Evolutionary conservation across 2,888 invertebrate genomes (phyloP).

Genomic region (Spilosoma lubricipeda): DNA sequence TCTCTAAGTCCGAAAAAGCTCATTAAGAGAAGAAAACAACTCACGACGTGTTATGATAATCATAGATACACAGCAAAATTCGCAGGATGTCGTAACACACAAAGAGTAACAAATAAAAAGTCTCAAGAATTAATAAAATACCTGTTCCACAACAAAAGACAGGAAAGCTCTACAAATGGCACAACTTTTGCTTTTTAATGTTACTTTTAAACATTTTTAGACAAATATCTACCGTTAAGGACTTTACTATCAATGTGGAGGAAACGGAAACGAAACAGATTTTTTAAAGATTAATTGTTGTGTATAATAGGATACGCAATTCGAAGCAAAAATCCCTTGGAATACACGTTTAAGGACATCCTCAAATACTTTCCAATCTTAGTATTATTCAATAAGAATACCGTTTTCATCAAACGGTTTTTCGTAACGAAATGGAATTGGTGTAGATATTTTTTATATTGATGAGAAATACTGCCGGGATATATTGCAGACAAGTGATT

Average conservation of each 20-base stretch:
- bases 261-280: slow-evolving; percentile 73
- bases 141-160: slow-evolving; percentile 41
- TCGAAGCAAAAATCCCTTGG: neutral
- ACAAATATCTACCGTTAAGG: slow-evolving; percentile 55
- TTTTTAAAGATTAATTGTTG: slow-evolving; percentile 48
- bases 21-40: no score
- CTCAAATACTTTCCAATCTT: neutral
- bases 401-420: slow-evolving; percentile 1
- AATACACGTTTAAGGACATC: slow-evolving; percentile 2
- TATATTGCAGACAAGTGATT: neutral
- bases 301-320: slow-evolving; percentile 42
- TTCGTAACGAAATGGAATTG: neutral
- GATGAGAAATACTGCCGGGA: neutral
- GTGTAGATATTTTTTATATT: neutral
- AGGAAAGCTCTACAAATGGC: slow-evolving; percentile 55
- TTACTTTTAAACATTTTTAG: slow-evolving; percentile 42
- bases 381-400: slow-evolving; percentile 1
- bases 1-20: no score
- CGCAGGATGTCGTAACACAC: no score
- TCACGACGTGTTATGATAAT: no score
- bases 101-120: neutral
- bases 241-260: slow-evolving; percentile 58
- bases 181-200: slow-evolving; percentile 51
- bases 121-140: slow-evolving; percentile 6
- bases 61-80: no score